Conservation (phyloP, 2,888 invertebrate genomes). For the Cistogaster globosa region DNA sequence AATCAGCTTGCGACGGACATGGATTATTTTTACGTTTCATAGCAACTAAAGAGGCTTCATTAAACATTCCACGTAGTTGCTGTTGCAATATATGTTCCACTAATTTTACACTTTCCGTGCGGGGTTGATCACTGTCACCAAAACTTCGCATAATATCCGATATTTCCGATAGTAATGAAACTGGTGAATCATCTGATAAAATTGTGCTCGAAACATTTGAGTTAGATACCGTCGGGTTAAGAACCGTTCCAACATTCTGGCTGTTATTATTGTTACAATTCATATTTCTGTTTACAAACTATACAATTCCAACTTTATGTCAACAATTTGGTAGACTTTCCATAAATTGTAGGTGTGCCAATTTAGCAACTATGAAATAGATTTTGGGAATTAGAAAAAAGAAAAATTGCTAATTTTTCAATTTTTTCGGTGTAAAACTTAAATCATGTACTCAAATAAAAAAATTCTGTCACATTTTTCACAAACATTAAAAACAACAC, state of each 20-base stretch:
- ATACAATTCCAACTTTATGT: too few relatives aligned
- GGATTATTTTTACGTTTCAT: conserved; percentile 86
- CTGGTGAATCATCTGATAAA: conserved; percentile 69
- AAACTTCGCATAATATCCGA: conserved; percentile 96
- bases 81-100: conserved; percentile 93
- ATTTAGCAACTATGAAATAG: too few relatives aligned
- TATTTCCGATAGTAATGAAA: conserved; percentile 85
- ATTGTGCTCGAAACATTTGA: conserved; percentile 7
- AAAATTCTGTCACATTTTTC: too few relatives aligned
- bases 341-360: too few relatives aligned
- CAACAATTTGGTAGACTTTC: too few relatives aligned
- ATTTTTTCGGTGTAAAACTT: too few relatives aligned
- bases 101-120: conserved; percentile 91
- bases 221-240: conserved; percentile 28
- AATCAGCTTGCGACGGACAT: conserved; percentile 85
- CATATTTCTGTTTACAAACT: conserved; percentile 9
- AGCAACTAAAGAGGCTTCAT: conserved; percentile 88
- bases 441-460: too few relatives aligned
- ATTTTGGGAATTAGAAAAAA: too few relatives aligned
- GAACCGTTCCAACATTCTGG: conserved; percentile 20
- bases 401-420: too few relatives aligned
- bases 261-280: conserved; percentile 54
- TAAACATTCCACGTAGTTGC: conserved; percentile 90
- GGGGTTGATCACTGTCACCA: conserved; percentile 93
- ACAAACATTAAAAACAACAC: too few relatives aligned